Evolutionary conservation across 2,888 invertebrate species (phyloP).

Genomic region (Subacronicta megacephala): DNA sequence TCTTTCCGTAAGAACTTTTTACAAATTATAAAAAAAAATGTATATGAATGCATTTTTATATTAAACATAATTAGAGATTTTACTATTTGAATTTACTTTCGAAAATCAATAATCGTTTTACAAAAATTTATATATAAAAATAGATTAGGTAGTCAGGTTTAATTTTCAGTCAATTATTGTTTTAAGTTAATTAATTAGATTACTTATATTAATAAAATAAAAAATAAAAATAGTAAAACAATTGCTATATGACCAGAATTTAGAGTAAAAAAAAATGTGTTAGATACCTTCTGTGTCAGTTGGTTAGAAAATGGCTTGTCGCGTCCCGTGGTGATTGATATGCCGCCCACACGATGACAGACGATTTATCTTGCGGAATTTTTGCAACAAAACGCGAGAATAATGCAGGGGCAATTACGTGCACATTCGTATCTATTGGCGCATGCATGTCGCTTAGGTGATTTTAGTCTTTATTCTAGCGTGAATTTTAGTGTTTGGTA

Average conservation of each 20-base stretch:
- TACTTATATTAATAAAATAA: too few species aligned
- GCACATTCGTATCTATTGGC: slow-evolving; percentile 42
- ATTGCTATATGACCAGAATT: slow-evolving; percentile 35
- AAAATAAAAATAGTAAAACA: slow-evolving; percentile 6
- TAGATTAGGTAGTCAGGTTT: too few species aligned
- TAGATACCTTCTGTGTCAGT: slow-evolving; percentile 67
- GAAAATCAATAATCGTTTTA: too few species aligned
- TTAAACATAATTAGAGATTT: too few species aligned
- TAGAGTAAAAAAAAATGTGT: slow-evolving; percentile 68
- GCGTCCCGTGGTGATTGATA: slow-evolving; percentile 71
- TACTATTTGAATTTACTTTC: too few species aligned
- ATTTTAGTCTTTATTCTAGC: not conserved
- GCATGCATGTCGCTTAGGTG: not conserved
- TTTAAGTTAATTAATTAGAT: too few species aligned
- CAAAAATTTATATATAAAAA: too few species aligned
- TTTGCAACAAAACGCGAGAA: slow-evolving; percentile 60
- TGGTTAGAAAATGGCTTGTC: slow-evolving; percentile 73
- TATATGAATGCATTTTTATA: too few species aligned
- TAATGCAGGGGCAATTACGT: slow-evolving; percentile 55
- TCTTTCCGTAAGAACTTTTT: too few species aligned
- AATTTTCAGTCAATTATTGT: too few species aligned
- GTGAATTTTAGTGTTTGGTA: too few species aligned
- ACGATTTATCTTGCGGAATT: slow-evolving; percentile 74
- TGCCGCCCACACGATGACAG: slow-evolving; percentile 66
- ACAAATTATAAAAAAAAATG: too few species aligned